These are phyloP conservation scores for Gila robusta DNA, from an alignment of 2,797 vertebrate species.

Conservation along the genomic window DNA sequence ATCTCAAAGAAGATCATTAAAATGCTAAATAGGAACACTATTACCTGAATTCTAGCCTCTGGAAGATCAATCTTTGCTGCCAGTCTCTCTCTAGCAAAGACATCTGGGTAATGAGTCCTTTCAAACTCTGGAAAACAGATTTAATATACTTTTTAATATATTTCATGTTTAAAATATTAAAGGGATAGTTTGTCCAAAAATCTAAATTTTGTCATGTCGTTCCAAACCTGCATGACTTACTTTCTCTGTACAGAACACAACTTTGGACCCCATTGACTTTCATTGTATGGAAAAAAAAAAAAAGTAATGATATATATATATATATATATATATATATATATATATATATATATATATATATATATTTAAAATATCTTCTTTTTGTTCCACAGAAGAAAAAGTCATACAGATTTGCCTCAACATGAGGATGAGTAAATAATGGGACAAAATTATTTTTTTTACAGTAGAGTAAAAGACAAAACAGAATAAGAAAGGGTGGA, in stretches of 20 bases:
- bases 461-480: background rate
- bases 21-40: background rate
- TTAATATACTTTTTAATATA: background rate
- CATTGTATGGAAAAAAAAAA: background rate
- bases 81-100: conserved; percentile 87
- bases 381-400: background rate
- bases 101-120: conserved; percentile 89
- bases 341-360: too few relatives aligned
- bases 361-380: background rate
- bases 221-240: background rate
- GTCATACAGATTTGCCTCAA: background rate
- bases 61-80: conserved; percentile 89
- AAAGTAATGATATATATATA: too few relatives aligned
- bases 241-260: background rate
- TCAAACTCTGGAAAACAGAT: conserved; percentile 83
- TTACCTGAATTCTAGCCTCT: conserved; percentile 89
- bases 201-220: accelerated
- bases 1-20: background rate
- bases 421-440: background rate
- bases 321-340: too few relatives aligned
- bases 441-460: background rate
- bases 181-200: background rate
- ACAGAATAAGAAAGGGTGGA: background rate
- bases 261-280: background rate
- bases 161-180: background rate